Evolutionary conservation across 2,888 invertebrate species (phyloP), one percentile per base, ranked within the genome.

Genomic region (Villa cingulata): DNA sequence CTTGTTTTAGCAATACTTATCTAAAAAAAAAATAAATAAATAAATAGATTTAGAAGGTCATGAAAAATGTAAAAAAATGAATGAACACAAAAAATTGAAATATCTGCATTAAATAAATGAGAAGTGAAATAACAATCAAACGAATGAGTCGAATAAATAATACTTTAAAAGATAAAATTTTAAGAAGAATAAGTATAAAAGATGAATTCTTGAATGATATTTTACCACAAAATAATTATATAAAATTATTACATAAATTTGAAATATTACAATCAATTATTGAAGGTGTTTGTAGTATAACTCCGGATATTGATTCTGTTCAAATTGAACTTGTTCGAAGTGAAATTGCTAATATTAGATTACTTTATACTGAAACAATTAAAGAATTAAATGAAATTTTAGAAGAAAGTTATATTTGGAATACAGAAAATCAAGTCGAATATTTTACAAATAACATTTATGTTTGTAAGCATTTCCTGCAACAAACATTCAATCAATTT

Each of bases 221-320:
- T n/a, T 15, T 47, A 14, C 47, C 47, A 29, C 16, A 38, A 18
- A n/a, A 20, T 10, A 4, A 18, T 38, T 47, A 38, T 38, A 15
- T 47, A 7, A 18, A 47, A 38, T 47, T 43, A 15, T 15, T 47
- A 15, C n/a, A 47, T n/a, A 12, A 20, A 16, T 20, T 47, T 38
- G 47, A 47, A 43, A 34, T 27, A 9, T 32, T 43, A 19, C 19
- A 47, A 16, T 20, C 18, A 15, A 16, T 19, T 14, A 17, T 38
- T 12, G 18, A 29, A 19, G 46, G 46, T 15, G 14, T 37, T 29
- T n/a, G 19, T 15, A 23, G 29, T 15, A 18, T 18, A 17, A 7
- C 9, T 12, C 15, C 10, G 9, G 16, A n/a, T 18, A 14, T 15
- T 15, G 27, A 45, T 16, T 29, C 14, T 39, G 29, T 45, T 9